Evolutionary conservation across 2,113 vertebrate species (phyloP).

Genomic region (Eubucco bourcierii): DNA sequence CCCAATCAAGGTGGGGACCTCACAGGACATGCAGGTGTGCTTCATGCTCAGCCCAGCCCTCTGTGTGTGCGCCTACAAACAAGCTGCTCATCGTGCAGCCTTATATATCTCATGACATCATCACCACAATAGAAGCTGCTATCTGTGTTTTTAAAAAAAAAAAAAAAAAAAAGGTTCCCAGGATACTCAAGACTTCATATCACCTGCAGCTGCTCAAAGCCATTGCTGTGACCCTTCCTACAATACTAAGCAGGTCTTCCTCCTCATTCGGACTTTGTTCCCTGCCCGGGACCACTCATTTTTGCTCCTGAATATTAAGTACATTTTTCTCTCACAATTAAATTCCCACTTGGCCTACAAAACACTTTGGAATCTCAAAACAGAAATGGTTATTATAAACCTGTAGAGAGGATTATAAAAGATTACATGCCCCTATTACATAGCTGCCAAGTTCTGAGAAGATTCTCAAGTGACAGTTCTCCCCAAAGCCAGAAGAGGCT

Average conservation of each 20-base stretch:
- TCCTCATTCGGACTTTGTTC: constrained; percentile 16
- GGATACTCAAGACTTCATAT: constrained; percentile 45
- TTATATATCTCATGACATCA: constrained; percentile 46
- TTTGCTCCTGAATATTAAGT: constrained; percentile 58
- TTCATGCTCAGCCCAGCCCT: background rate
- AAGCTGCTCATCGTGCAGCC: constrained; percentile 56
- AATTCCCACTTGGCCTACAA: constrained; percentile 49
- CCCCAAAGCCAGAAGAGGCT: constrained; percentile 9
- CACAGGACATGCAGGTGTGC: background rate
- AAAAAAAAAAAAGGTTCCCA: constrained; percentile 58
- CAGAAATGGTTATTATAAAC: constrained; percentile 57
- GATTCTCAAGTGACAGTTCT: constrained; percentile 56
- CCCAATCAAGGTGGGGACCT: background rate
- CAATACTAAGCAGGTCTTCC: constrained; percentile 20
- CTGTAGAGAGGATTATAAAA: constrained; percentile 63
- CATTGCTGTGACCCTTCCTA: background rate
- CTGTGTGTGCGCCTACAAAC: background rate
- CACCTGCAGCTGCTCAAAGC: constrained; percentile 23
- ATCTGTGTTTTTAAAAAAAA: constrained; percentile 11
- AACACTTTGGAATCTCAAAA: constrained; percentile 43
- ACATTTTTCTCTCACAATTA: constrained; percentile 29
- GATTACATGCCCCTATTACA: constrained; percentile 58
- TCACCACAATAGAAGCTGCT: constrained; percentile 51
- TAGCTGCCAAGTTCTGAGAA: constrained; percentile 51
- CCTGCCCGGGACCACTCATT: constrained; percentile 7